Base-by-base conservation (phyloP, 2,113 vertebrate species). In the Solea senegalensis region DNA sequence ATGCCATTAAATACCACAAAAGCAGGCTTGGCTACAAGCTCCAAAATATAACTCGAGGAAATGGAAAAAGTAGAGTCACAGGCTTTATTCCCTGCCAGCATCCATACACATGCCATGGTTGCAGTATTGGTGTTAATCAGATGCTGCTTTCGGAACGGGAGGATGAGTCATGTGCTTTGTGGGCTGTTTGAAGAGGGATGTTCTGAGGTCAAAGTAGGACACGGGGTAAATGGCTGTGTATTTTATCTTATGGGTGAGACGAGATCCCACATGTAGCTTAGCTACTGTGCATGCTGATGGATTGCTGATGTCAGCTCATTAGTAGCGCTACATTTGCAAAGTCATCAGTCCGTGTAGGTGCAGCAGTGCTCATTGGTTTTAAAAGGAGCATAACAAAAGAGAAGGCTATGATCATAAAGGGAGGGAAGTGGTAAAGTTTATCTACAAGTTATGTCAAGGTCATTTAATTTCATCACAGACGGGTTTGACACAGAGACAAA, bases 301-400 rank as follows among this genome's bases (percentile, higher is more conserved):
- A 76, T 77, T 60, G 88, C 84, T 85, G 84, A 91, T 83, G 80
- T 88, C 81, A 81, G 84, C 86, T 89, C 76, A 85, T 87, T 88
- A 89, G 86, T 51, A 68, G 53, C 1, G 11, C 53, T 72, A 74
- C 76, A 65, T 76, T 82, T 34, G 75, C 81, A 75, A 85, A 85
- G 77, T 85, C 80, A 82, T 84, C 76, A 76, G 76, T 72, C 65
- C 62, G 66, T 74, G 58, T 66, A 63, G 58, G 62, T 49, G 48
- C 68, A 80, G 65, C 45, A 9, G 55, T 34, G 68, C 67, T 76
- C 34, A 21, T 12, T 60, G 69, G 60, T 68, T 69, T 72, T 58
- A 56, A 55, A 63, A 41, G 1, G 41, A 34, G 53, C 41, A 46
- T 61, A 59, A 55, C 27, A 16, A 65, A 65, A 52, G 44, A 63